Percentiles rank a stretch among this genome's conserved stretches.
phyloP scores from a whole-genome alignment of 2,888 invertebrate species.

The Lamellibrachia satsuma region DNA sequence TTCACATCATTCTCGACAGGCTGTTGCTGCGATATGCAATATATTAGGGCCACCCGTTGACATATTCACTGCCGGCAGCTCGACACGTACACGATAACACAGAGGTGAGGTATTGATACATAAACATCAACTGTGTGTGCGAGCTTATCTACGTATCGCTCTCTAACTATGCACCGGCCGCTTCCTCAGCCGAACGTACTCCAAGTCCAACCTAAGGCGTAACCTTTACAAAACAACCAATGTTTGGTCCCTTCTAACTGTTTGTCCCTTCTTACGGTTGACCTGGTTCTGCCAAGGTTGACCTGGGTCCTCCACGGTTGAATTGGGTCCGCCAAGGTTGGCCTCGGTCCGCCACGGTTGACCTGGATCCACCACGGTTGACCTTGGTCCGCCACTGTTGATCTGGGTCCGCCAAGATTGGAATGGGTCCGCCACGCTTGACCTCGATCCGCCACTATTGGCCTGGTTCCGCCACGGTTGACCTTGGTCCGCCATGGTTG shows the following conservation, averaged over 20 bases:
- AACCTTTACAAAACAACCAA: neutral
- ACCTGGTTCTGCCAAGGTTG: too few species aligned
- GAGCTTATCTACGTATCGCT: neutral
- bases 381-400: too few species aligned
- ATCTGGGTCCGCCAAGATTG: too few species aligned
- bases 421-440: too few species aligned
- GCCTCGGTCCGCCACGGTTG: too few species aligned
- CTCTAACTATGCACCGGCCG: neutral
- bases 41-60: neutral
- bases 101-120: neutral
- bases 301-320: too few species aligned
- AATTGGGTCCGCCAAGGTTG: too few species aligned
- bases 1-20: neutral
- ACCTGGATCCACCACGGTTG: too few species aligned
- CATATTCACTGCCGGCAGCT: neutral
- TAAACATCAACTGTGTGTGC: neutral
- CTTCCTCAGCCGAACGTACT: neutral
- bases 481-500: too few species aligned
- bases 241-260: neutral
- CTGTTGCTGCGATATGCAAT: neutral
- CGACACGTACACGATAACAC: neutral
- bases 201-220: neutral
- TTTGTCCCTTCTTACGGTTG: neutral
- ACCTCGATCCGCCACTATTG: too few species aligned
- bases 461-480: too few species aligned